A percentile compares a stretch with the other conserved stretches of the same genome.
Evolutionary conservation across 2,113 vertebrate species (phyloP).

Genomic region (Himantopus leucocephalus): DNA sequence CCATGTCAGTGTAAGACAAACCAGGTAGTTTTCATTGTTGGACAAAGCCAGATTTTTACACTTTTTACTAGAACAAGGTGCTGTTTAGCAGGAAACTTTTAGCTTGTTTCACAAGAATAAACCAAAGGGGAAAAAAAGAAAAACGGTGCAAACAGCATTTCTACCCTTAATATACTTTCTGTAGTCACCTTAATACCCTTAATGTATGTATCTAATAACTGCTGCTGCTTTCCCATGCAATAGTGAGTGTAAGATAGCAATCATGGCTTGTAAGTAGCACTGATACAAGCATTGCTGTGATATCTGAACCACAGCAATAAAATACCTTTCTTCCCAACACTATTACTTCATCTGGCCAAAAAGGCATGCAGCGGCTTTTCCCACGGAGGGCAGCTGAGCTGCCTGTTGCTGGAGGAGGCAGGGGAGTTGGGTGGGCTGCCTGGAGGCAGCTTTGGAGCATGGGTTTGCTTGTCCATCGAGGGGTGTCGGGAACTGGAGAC

Average conservation of each 20-base stretch:
- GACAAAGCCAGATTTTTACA: background rate
- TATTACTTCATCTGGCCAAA: background rate
- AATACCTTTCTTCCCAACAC: background rate
- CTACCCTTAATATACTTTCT: background rate
- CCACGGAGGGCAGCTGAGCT: background rate
- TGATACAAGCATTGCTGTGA: background rate
- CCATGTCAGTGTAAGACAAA: background rate
- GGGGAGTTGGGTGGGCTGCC: background rate
- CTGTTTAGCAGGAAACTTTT: background rate
- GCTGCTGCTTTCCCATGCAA: background rate
- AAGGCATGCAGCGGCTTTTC: background rate
- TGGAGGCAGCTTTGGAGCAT: rapidly evolving
- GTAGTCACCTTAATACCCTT: background rate
- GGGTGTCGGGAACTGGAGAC: background rate
- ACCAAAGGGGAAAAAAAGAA: background rate
- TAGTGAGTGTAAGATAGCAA: background rate
- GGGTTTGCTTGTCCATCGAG: background rate
- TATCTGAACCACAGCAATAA: background rate
- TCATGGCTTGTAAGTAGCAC: background rate
- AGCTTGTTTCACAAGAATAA: background rate
- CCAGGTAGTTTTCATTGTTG: background rate
- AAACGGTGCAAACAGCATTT: background rate
- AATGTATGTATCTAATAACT: background rate
- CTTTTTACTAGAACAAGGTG: background rate
- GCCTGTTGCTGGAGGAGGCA: background rate